Conservation (phyloP, 2,113 vertebrate species). For the Petromus typicus region DNA sequence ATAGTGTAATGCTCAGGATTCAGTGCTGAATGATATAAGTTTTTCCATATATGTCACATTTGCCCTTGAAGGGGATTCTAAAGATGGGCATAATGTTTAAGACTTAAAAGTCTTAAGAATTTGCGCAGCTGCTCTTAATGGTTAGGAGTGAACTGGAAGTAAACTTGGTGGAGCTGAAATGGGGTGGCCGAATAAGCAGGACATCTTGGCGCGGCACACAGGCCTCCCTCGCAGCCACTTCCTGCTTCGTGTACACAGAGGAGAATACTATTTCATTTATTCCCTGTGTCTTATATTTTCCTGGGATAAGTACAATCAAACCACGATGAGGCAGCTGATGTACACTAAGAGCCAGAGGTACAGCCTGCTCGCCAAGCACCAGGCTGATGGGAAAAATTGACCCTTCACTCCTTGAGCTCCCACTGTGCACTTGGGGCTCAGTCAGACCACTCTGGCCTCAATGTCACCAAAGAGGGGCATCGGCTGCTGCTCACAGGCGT, state of each 20-base stretch:
- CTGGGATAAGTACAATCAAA: neutral
- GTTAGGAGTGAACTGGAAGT: constrained; percentile 87
- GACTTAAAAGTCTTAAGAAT: neutral
- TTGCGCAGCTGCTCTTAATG: constrained; percentile 57
- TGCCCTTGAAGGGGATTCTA: neutral
- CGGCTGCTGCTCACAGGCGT: neutral
- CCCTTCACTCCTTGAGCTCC: constrained; percentile 25
- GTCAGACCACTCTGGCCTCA: constrained; percentile 11
- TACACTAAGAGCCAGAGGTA: constrained; percentile 45
- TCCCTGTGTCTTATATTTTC: neutral
- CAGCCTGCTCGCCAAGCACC: constrained; percentile 52
- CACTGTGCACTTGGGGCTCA: constrained; percentile 47
- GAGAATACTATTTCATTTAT: neutral
- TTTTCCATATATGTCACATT: neutral
- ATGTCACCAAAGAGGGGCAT: neutral
- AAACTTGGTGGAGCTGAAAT: constrained; percentile 84
- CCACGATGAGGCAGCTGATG: constrained; percentile 26
- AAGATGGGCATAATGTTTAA: neutral
- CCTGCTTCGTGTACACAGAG: neutral
- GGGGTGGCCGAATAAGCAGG: constrained; percentile 83
- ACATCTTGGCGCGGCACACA: constrained; percentile 76
- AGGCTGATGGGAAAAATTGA: constrained; percentile 66
- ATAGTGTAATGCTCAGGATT: neutral
- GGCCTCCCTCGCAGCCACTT: neutral
- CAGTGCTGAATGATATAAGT: neutral